Percentiles rank a stretch among this genome's conserved stretches.
These are phyloP conservation scores for Emydocephalus ijimae DNA, from an alignment of 2,113 vertebrate genomes.

Conservation along the genomic window DNA sequence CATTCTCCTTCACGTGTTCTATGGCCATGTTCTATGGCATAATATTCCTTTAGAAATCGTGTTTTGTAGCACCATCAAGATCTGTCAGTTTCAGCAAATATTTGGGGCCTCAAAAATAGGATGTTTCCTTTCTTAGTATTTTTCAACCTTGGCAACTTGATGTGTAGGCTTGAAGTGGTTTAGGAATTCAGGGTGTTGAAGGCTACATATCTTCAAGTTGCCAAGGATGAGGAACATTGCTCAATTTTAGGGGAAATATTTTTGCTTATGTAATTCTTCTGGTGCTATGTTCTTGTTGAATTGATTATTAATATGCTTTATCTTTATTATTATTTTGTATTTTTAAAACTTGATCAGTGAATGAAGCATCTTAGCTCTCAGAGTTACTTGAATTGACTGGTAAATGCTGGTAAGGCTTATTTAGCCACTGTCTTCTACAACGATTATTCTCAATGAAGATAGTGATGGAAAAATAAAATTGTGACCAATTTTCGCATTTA, in stretches of 20 bases:
- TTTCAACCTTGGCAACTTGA: neutral
- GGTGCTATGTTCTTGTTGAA: neutral
- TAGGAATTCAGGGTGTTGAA: neutral
- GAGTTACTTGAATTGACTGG: neutral
- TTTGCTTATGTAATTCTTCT: neutral
- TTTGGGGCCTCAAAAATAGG: neutral
- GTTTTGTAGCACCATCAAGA: neutral
- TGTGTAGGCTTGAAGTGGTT: neutral
- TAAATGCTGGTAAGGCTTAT: neutral
- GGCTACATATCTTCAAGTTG: neutral
- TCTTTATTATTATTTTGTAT: neutral
- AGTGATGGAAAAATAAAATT: neutral
- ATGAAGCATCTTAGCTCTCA: neutral
- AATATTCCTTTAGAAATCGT: neutral
- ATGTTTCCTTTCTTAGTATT: neutral
- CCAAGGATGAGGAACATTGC: neutral
- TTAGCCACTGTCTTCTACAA: neutral
- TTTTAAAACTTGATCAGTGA: neutral
- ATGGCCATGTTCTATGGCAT: neutral
- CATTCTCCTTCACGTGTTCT: neutral
- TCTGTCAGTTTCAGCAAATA: neutral
- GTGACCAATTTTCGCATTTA: neutral
- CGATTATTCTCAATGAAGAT: neutral
- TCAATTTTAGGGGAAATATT: neutral
- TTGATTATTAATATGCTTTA: neutral